Conservation (phyloP, 1,140 invertebrate genomes). For the Drosophila nikananu region DNA sequence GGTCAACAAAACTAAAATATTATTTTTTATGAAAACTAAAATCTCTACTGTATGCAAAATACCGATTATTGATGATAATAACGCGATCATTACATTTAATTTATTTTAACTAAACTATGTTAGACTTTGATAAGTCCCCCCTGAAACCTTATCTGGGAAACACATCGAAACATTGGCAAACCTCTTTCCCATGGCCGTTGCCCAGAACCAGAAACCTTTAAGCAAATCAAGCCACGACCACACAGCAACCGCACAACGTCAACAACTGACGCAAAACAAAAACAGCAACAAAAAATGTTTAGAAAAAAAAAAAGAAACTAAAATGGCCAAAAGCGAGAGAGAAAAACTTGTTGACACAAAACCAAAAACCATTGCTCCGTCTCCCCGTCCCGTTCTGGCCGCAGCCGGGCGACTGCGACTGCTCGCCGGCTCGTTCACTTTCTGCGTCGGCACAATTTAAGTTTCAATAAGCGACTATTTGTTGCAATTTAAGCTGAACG, state of each 20-base stretch:
- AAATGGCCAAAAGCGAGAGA: conserved; percentile 74
- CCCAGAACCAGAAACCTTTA: conserved; percentile 66
- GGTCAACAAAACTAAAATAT: too few species aligned
- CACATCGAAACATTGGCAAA: conserved; percentile 38
- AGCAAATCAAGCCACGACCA: conserved; percentile 79
- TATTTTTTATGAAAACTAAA: background rate
- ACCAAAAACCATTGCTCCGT: conserved; percentile 49
- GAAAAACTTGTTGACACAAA: conserved; percentile 80
- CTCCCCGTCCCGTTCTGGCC: conserved; percentile 35
- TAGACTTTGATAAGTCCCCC: background rate
- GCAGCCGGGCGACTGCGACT: conserved; percentile 12
- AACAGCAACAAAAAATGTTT: conserved; percentile 21
- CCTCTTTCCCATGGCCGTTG: conserved; percentile 55
- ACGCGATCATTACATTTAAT: too few species aligned
- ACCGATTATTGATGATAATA: background rate
- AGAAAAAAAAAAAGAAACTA: conserved; percentile 40
- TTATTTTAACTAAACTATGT: too few species aligned
- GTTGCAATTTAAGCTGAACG: conserved; percentile 83
- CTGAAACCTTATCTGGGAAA: conserved; percentile 13
- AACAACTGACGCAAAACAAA: conserved; percentile 66
- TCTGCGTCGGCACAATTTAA: conserved; percentile 81
- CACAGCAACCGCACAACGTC: conserved; percentile 63
- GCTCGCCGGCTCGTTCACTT: conserved; percentile 54
- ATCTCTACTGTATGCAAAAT: background rate
- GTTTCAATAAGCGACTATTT: conserved; percentile 84